Base-by-base conservation (phyloP, 2,797 vertebrate species). In the Vireo griseus region DNA sequence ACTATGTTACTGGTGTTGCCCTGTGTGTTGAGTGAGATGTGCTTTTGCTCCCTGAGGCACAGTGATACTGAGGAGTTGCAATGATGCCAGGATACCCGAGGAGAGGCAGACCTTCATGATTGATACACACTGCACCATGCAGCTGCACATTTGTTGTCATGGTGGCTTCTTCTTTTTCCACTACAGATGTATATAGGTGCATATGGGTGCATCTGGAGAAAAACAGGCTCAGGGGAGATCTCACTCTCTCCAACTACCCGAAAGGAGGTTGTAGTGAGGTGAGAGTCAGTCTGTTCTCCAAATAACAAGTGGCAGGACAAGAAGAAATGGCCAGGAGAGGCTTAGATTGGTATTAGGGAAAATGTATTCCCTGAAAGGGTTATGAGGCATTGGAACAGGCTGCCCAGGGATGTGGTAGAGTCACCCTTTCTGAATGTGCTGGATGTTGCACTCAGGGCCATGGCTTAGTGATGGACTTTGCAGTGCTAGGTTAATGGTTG, bases 191-290 rank as follows among this genome's bases (percentile, higher is more conserved):
- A 11, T 20, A 31, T 2, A n/a, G 57, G 9, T 40, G 7, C 26
- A 16, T 39, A 16, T 8, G 44, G 18, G 9, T 77, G 16, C 29
- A 37, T 48, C 40, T 48, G 16, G 14, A 16, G 48, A 29, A 59
- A n/a, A 26, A 0, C 0, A 48, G 22, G 7, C 28, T 73, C n/a
- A 3, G 11, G 13, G 39, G 35, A 28, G 8, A 10, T 52, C 5
- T 52, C 5, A 0, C 11, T 58, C 18, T 45, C 39, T 37, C 3
- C 13, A 25, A 0, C 5, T 76, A 5, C 22, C 10, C 54, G 35
- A 48, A 59, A 37, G 45, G 20, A n/a, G 13, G 4, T 28, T 62
- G 55, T 48, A 31, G 21, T 42, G 48, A 42, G 35, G 17, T 22
- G 21, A 5, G 12, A 2, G 3, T 71, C 14, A 8, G 19, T 75